Conservation (phyloP, 2,113 vertebrate species). For the Phaethon lepturus region DNA sequence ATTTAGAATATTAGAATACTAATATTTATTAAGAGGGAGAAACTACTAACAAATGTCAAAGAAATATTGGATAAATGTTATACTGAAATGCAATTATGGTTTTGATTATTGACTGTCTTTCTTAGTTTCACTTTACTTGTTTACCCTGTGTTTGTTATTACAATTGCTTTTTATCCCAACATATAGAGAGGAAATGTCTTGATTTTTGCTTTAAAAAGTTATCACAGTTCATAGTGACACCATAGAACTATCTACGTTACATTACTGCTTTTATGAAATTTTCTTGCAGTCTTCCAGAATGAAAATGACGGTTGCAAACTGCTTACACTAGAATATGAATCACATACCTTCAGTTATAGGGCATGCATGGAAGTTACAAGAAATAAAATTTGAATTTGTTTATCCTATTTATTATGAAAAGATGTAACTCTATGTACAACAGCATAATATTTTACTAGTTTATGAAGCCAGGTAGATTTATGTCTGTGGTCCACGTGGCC, state of each 20-base stretch:
- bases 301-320: neutral
- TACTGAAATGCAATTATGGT: neutral
- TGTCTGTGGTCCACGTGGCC: neutral
- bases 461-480: neutral
- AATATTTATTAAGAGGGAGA: neutral
- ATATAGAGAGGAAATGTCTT: neutral
- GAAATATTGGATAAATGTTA: neutral
- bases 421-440: neutral
- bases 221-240: neutral
- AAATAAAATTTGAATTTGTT: neutral
- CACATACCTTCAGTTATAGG: neutral
- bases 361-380: fast-evolving
- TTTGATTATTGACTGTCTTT: neutral
- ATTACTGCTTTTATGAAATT: neutral
- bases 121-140: neutral
- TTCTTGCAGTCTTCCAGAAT: neutral
- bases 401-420: neutral
- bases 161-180: neutral
- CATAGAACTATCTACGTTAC: neutral
- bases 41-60: neutral
- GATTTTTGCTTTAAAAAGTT: neutral
- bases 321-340: neutral
- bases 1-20: neutral
- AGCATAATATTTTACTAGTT: neutral
- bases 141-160: neutral